These are phyloP conservation scores for Micromys minutus DNA, from an alignment of 2,113 vertebrate species.

Conservation along the genomic window DNA sequence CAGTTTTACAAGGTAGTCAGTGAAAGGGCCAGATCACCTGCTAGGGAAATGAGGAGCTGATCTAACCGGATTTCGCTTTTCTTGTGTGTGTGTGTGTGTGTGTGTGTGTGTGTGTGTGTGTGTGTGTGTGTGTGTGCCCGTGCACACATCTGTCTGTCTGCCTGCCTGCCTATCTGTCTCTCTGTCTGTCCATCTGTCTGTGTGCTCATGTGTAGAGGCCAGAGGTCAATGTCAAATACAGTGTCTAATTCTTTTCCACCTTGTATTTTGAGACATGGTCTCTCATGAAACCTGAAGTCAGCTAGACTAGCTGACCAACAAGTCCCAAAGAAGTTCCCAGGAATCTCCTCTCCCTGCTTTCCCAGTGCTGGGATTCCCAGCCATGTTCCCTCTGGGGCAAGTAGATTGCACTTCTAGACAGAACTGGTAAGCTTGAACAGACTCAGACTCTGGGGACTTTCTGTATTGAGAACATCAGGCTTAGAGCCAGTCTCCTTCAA, in stretches of 20 bases:
- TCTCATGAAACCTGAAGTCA: not conserved
- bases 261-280: not conserved
- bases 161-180: no score
- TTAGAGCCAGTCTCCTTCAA: no score
- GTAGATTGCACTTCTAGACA: no score
- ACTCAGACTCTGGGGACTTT: no score
- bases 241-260: not conserved
- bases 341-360: not conserved
- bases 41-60: not conserved
- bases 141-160: no score
- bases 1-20: not conserved
- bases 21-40: not conserved
- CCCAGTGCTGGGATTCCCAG: not conserved
- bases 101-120: not conserved
- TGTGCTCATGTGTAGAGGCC: not conserved
- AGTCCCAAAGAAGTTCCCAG: not conserved
- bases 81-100: not conserved
- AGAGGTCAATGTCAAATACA: not conserved
- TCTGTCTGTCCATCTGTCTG: no score
- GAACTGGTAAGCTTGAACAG: no score
- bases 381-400: no score
- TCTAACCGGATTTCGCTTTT: no score
- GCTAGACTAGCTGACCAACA: not conserved
- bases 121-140: not conserved
- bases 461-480: no score